Percentiles rank a stretch among this genome's conserved stretches.
These are phyloP conservation scores for Sardina pilchardus DNA, from an alignment of 2,113 vertebrate species.

Conservation along the genomic window DNA sequence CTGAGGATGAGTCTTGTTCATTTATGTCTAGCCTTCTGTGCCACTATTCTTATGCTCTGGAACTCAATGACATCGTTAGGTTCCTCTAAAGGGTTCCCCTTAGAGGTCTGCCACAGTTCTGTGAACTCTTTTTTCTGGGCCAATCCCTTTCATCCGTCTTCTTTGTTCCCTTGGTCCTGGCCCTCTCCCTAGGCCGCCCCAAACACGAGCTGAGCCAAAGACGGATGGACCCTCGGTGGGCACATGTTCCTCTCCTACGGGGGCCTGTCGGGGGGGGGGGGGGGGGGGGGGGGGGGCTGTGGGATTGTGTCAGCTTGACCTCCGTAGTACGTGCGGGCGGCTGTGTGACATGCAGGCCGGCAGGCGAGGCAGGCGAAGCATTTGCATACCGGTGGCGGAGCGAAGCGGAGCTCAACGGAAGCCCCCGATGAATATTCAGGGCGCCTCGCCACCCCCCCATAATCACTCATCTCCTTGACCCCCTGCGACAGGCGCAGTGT, in stretches of 20 bases:
- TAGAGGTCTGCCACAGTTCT: neutral
- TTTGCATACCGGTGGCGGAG: conserved; percentile 42
- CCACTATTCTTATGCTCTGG: neutral
- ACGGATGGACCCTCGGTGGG: neutral
- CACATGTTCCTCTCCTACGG: conserved; percentile 25
- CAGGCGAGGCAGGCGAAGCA: conserved; percentile 28
- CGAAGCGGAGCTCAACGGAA: neutral
- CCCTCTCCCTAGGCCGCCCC: neutral
- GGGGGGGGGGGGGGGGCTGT: conserved; percentile 14
- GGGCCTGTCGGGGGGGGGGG: conserved; percentile 11
- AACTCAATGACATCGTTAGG: neutral
- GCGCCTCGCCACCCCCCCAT: neutral
- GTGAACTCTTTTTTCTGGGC: neutral
- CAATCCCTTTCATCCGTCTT: neutral
- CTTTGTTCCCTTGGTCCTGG: neutral
- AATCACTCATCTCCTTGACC: conserved; percentile 44
- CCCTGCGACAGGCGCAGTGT: conserved; percentile 7
- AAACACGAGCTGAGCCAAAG: neutral
- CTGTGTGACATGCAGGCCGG: conserved; percentile 41
- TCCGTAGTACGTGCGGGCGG: conserved; percentile 29
- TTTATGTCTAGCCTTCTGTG: neutral
- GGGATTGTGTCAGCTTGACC: conserved; percentile 49
- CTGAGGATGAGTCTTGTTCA: neutral
- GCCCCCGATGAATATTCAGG: conserved; percentile 42
- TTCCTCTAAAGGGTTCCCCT: neutral